A percentile compares a stretch with the other conserved stretches of the same genome.
These are phyloP conservation scores for Cygnus olor DNA, from an alignment of 2,797 vertebrate genomes.

Conservation along the genomic window DNA sequence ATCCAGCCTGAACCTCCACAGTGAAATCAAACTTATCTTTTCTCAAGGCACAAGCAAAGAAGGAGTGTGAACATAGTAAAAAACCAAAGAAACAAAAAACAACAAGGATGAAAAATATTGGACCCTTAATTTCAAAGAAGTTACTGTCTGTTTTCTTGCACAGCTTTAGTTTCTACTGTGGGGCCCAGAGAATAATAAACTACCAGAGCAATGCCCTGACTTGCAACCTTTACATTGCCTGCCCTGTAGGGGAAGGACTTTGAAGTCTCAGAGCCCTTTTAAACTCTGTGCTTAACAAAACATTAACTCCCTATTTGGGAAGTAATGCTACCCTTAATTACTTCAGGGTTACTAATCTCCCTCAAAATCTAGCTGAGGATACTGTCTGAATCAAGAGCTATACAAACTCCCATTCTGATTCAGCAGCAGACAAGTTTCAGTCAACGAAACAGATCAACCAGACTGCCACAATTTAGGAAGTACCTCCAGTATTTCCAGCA, in stretches of 20 bases:
- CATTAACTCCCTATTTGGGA: neutral
- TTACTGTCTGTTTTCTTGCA: neutral
- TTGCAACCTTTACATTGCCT: neutral
- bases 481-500: neutral
- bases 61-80: neutral
- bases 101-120: neutral
- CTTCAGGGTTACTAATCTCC: neutral
- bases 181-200: neutral
- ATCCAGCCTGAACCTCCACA: neutral
- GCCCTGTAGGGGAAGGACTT: neutral
- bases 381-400: neutral
- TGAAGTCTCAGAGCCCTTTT: constrained; percentile 4
- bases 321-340: neutral
- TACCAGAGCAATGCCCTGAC: neutral
- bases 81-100: neutral
- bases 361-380: neutral
- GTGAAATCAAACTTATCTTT: neutral
- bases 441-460: neutral
- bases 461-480: neutral
- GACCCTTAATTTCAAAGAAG: neutral
- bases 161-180: neutral
- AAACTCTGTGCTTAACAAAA: neutral
- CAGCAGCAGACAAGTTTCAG: neutral
- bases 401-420: neutral
- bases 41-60: neutral